phyloP scores from a whole-genome alignment of 2,113 vertebrate genomes.

The Centropus bengalensis region DNA sequence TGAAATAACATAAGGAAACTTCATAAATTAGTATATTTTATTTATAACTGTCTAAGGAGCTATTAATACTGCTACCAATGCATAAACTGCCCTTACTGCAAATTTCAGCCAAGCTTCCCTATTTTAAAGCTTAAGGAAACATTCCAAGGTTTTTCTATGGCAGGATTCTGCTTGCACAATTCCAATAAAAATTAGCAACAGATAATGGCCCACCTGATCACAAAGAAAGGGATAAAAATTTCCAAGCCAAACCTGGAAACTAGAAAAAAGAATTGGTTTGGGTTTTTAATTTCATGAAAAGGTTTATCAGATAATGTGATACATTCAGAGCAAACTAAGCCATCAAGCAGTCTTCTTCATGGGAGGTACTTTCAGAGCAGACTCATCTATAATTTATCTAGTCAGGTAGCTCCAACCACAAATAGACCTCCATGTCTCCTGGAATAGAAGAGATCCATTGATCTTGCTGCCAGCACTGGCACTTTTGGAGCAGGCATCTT shows the following conservation, averaged over 20 bases:
- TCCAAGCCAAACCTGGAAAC: constrained; percentile 1
- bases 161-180: constrained; percentile 9
- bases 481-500: constrained; percentile 52
- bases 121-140: background rate
- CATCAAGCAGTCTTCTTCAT: constrained; percentile 23
- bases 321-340: constrained; percentile 17
- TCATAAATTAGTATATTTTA: background rate
- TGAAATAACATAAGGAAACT: background rate
- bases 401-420: constrained; percentile 53
- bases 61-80: background rate
- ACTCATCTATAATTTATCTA: constrained; percentile 55
- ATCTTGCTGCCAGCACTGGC: constrained; percentile 67
- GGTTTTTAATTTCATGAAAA: background rate
- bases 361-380: constrained; percentile 25
- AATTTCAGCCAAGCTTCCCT: background rate
- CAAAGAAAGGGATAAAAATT: constrained; percentile 6
- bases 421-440: constrained; percentile 53
- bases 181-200: background rate
- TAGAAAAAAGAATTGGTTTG: background rate
- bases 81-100: background rate
- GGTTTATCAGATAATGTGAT: background rate
- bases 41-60: background rate
- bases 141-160: background rate
- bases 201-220: constrained; percentile 2
- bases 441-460: constrained; percentile 66